Evolutionary conservation across 1,140 invertebrate genomes (phyloP).

Genomic region (Parapsyche elsis): DNA sequence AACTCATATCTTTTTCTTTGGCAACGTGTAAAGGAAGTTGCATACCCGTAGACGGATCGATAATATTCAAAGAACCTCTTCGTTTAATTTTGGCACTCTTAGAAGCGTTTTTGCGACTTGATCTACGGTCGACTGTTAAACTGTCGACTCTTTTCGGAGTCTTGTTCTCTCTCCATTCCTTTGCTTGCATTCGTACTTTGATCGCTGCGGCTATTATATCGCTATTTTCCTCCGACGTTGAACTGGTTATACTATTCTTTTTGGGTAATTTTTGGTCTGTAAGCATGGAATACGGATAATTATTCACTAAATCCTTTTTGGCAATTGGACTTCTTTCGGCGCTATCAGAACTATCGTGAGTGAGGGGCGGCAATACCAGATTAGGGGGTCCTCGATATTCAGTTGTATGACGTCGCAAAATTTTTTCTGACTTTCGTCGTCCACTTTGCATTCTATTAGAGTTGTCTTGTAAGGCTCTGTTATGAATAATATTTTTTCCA

Average conservation of each 20-base stretch:
- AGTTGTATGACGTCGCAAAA: conserved; percentile 47
- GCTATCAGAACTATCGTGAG: conserved; percentile 47
- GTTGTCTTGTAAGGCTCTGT: conserved; percentile 36
- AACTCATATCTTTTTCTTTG: conserved; percentile 43
- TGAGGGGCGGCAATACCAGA: conserved; percentile 40
- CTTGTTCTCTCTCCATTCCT: conserved; percentile 51
- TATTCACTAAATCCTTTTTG: conserved; percentile 11
- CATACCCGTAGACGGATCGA: conserved; percentile 43
- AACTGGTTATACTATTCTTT: conserved; percentile 47
- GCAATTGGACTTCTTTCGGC: conserved; percentile 46
- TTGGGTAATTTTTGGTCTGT: conserved; percentile 42
- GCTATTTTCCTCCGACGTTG: conserved; percentile 52
- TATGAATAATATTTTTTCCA: conserved; percentile 25
- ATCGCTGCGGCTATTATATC: conserved; percentile 45
- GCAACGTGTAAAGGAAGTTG: conserved; percentile 42
- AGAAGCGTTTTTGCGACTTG: conserved; percentile 41
- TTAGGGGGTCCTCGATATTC: conserved; percentile 50
- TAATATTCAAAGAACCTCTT: conserved; percentile 48
- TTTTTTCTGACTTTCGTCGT: conserved; percentile 41
- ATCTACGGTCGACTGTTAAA: conserved; percentile 48
- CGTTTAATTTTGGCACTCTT: conserved; percentile 51
- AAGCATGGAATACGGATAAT: conserved; percentile 48
- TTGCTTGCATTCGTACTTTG: conserved; percentile 44
- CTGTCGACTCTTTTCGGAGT: conserved; percentile 43
- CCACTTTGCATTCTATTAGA: conserved; percentile 38